Evolutionary conservation across 37 sponge, comb jelly and placozoan genomes (phyloP), one percentile per base, ranked within the genome.

Genomic region (Dysidea cf. avara): DNA sequence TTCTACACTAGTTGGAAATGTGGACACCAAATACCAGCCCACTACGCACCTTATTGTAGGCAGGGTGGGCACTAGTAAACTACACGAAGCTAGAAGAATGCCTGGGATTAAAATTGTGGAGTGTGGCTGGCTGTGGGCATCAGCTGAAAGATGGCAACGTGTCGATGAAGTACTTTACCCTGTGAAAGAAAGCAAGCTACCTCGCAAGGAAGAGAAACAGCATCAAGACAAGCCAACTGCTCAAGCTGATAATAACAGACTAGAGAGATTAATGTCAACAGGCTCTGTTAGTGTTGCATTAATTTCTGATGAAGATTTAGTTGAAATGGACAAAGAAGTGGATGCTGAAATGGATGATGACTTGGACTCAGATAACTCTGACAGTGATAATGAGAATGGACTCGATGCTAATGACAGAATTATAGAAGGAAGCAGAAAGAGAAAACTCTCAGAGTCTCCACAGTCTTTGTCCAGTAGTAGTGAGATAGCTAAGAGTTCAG

Each of bases 11-110:
- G 78, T 80, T 14, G 78, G 52, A 17, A 83, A 83, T 17, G 58
- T 83, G 46, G 60, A 71, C 28, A 69, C 33, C 3, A 49, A 36
- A 20, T 54, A 68, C 9, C 68, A 37, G 32, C 80, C 84, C 35
- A 92, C 99, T 48, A 99, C 99, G 6, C 99, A 99, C 78, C 66
- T 99, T 26, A 86, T 99, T 2, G 95, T 89, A 32, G 86, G 87
- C 16, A 87, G 65, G 37, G 46, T 71, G 5, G 99, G 87, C 20
- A 99, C 99, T 3, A 68, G 72, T 37, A 99, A 99, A 74, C 77
- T 88, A n/a, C 64, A 79, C 62, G 79, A 87, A 39, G 99, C 99
- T 0, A 65, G 51, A 62, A 83, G 65, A 68, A 57, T 90, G 56
- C 65, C 69, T 2, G 94, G 88, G 6, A 43, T 99, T 21, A 74